Evolutionary conservation across 92 coral and sea anemone species (phyloP), one percentile per base, ranked within the genome.

Genomic region (Galaxea fascicularis): DNA sequence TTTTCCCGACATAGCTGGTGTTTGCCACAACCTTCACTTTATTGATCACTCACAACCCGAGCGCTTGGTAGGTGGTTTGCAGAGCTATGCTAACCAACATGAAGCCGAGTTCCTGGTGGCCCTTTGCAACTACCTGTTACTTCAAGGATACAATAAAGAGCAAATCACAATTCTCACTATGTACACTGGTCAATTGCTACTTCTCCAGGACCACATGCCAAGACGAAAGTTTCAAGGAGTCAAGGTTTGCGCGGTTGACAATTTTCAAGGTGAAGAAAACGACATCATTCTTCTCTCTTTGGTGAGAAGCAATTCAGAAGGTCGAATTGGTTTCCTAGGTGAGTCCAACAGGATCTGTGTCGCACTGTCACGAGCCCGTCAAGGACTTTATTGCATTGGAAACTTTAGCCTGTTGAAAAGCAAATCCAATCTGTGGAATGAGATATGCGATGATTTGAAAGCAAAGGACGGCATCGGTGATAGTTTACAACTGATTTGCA

Each of bases 321-420:
- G 80, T 44, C 71, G 71, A 47, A 89, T 93, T 31, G 97, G 97
- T 49, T 93, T 93, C 82, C 75, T 93, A 2, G 86, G 73, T 27
- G 91, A 88, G 26, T 72, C 94, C 29, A 93, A 93, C 89, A 88
- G 97, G 76, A 90, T 93, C 77, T 93, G 97, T 71, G 97, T 93
- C 21, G 90, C 97, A 12, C 65, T 93, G 59, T 93, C 97, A 0
- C 66, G 97, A 69, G 97, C 97, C 11, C 90, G 89, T 18, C 74
- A 71, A 67, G 97, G 87, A 31, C 73, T 93, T 30, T 93, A 82
- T 82, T 89, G 88, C 69, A 86, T 93, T 31, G 97, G 97, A 13
- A 89, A 93, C 70, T 91, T 91, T 62, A 74, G 49, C 4, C 81
- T 91, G 13, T 70, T 93, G 68, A 77, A 84, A 25, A 69, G 65